A percentile compares a stretch with the other conserved stretches of the same genome.
Evolutionary conservation across 2,113 vertebrate genomes (phyloP).

Genomic region (Seriola aureovittata): DNA sequence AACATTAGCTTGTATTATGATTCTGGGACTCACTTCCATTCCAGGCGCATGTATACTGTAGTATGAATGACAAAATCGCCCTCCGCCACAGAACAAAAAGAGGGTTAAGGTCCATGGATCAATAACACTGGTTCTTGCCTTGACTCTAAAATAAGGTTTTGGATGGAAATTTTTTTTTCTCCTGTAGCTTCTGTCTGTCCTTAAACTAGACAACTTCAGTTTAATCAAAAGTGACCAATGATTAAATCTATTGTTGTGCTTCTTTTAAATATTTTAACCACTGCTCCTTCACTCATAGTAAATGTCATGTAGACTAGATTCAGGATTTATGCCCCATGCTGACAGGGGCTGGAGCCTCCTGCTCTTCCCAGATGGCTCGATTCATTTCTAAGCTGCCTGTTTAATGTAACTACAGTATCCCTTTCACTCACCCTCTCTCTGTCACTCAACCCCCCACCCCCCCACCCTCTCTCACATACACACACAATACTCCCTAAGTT

Average conservation of each 20-base stretch:
- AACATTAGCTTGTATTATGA: constrained; percentile 66
- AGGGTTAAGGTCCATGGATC: constrained; percentile 71
- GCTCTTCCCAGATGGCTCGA: constrained; percentile 54
- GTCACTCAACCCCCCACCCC: background rate
- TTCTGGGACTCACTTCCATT: constrained; percentile 68
- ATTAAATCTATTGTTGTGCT: constrained; percentile 64
- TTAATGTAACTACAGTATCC: constrained; percentile 52
- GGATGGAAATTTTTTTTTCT: constrained; percentile 51
- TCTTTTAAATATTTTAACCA: constrained; percentile 62
- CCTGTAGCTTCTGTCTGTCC: constrained; percentile 64
- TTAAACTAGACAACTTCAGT: constrained; percentile 61
- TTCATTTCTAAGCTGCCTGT: constrained; percentile 64
- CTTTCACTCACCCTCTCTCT: constrained; percentile 6
- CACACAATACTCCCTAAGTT: constrained; percentile 70
- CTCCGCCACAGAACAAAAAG: constrained; percentile 67
- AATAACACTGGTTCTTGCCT: constrained; percentile 63
- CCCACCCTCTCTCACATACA: constrained; percentile 12
- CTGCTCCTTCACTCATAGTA: constrained; percentile 48
- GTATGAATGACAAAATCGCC: constrained; percentile 77
- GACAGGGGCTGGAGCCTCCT: constrained; percentile 46
- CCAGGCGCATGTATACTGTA: constrained; percentile 43
- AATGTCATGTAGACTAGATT: constrained; percentile 58
- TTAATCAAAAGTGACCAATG: constrained; percentile 73
- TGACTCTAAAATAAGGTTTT: constrained; percentile 68
- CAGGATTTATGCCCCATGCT: constrained; percentile 62